Base-by-base conservation (phyloP, 2,113 vertebrate species). In the Channa maculata region DNA sequence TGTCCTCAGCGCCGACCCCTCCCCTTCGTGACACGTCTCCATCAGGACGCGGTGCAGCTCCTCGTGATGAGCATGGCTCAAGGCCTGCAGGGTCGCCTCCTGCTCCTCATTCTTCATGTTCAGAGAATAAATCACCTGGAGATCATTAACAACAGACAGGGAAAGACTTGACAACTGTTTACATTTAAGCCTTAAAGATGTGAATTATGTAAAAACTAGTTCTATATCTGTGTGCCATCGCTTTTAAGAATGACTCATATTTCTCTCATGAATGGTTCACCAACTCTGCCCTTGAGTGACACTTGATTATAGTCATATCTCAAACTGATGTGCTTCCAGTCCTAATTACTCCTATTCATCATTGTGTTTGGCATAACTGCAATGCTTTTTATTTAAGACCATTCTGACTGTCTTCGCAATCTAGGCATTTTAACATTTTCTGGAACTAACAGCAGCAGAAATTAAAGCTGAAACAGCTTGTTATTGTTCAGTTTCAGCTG, bases 101-200 rank as follows among this genome's bases (percentile, higher is more conserved):
- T 96, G 94, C 83, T 99, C 97, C 73, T 99, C 98, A 83, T 97
- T 96, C 86, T 95, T 98, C 51, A 94, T 95, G 88, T 99, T 99
- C 80, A 99, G 91, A 46, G 96, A 94, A 77, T 99, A 97, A 75
- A 99, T 97, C 79, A 99, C 98, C 98, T 99, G 81, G 2, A 61
- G 38, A 55, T 37, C 0, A 14, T 43, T 55, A 50, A 12, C 8
- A 5, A 72, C 36, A 82, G 52, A 52, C 15, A 54, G 9, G n/a
- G 13, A 41, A n/a, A 57, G 5, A 48, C 45, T 62, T 14, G 33
- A 36, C 0, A 0, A 2, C 3, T 1, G 7, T n/a, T 51, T 5
- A 52, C 45, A 53, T 36, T 14, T 55, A 6, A 33, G 5, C 13
- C 13, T n/a, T 36, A 2, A 24, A 34, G 43, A 49, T 45, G 15